Conservation (phyloP, 2,888 invertebrate species). For the Gastrophysa polygoni region DNA sequence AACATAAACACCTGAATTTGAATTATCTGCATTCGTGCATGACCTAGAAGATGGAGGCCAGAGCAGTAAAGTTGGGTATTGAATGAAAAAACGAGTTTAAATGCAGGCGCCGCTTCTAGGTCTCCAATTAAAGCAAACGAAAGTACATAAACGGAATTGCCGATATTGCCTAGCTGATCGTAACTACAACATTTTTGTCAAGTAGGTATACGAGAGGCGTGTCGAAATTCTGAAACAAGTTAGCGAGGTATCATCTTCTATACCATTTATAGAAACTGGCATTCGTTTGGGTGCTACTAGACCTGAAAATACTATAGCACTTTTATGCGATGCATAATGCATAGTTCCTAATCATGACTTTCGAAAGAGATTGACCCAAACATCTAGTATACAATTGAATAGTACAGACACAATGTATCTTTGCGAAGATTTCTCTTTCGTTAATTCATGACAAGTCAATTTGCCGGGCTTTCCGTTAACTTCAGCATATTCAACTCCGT, state of each 20-base stretch:
- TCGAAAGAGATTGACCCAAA: too few relatives aligned
- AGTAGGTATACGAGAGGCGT: not conserved
- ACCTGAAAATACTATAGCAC: too few relatives aligned
- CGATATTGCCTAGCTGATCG: conserved; percentile 7
- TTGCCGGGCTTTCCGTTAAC: not conserved
- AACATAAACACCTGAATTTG: too few relatives aligned
- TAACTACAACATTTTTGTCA: not conserved
- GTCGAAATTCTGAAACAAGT: not conserved
- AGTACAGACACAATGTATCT: too few relatives aligned
- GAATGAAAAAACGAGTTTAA: conserved; percentile 3
- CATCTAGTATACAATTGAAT: too few relatives aligned
- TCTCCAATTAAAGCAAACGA: conserved; percentile 10
- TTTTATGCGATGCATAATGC: too few relatives aligned
- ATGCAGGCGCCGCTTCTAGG: conserved; percentile 24
- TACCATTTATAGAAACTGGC: not conserved
- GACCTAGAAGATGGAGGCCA: not conserved
- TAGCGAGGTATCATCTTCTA: not conserved
- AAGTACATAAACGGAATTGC: conserved; percentile 20
- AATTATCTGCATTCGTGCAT: too few relatives aligned
- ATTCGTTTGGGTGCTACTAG: too few relatives aligned
- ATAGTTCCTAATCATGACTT: too few relatives aligned
- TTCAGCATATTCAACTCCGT: too few relatives aligned
- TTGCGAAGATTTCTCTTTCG: not conserved
- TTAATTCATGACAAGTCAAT: not conserved
- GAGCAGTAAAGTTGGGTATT: too few relatives aligned